These are phyloP conservation scores for Enteromius anoplus DNA, from an alignment of 2,797 vertebrate genomes.

Conservation along the genomic window DNA sequence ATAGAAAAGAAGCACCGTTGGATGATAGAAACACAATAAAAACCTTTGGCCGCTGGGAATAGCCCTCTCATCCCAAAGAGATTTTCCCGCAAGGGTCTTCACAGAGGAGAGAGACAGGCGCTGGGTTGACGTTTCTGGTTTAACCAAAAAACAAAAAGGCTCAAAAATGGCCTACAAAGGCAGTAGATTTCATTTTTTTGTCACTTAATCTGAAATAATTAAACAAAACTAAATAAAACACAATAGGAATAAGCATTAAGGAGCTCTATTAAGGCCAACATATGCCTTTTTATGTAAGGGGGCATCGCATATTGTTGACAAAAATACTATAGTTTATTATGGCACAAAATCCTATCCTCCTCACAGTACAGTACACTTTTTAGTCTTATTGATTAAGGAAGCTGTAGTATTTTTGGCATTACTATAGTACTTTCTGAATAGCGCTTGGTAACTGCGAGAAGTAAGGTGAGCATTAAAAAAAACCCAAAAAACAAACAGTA, in stretches of 20 bases:
- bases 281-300: constrained; percentile 58
- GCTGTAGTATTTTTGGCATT: constrained; percentile 73
- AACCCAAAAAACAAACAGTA: background rate
- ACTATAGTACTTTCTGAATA: constrained; percentile 66
- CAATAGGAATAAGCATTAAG: constrained; percentile 64
- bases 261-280: constrained; percentile 67
- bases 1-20: constrained; percentile 69
- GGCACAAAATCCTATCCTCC: constrained; percentile 77
- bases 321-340: constrained; percentile 75
- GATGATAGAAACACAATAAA: constrained; percentile 63
- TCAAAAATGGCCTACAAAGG: constrained; percentile 64
- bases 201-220: constrained; percentile 42
- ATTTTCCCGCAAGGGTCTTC: constrained; percentile 52
- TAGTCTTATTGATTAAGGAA: constrained; percentile 66
- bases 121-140: constrained; percentile 54
- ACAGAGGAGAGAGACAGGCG: constrained; percentile 53
- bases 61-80: constrained; percentile 57
- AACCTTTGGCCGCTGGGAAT: constrained; percentile 58
- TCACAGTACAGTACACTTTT: constrained; percentile 66
- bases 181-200: constrained; percentile 53
- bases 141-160: constrained; percentile 60
- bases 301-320: constrained; percentile 63
- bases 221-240: constrained; percentile 54
- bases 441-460: constrained; percentile 54
- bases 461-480: constrained; percentile 38